A percentile compares a stretch with the other conserved stretches of the same genome.
Evolutionary conservation across 2,797 vertebrate genomes (phyloP).

Genomic region (Rhabdophis nuchalis): DNA sequence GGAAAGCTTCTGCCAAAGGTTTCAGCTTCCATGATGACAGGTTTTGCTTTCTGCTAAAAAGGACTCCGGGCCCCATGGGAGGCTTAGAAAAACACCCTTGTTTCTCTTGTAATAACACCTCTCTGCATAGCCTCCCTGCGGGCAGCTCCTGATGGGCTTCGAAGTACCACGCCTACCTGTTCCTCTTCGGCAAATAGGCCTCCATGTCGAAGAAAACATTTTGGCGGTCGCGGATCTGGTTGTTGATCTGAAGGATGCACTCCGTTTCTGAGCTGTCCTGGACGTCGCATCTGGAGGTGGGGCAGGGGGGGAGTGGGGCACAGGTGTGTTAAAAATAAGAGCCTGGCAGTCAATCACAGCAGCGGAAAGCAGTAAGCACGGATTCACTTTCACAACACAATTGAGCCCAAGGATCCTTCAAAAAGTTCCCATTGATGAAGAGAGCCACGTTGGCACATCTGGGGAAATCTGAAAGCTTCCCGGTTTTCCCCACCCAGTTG

Average conservation of each 20-base stretch:
- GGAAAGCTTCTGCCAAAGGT: fast-evolving
- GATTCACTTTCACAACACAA: neutral
- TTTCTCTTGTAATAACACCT: neutral
- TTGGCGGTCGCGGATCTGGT: slow-evolving; percentile 89
- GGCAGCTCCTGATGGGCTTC: neutral
- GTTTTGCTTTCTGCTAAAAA: neutral
- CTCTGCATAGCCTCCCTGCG: fast-evolving
- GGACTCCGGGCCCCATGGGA: neutral
- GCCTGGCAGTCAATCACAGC: neutral
- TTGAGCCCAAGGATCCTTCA: no score
- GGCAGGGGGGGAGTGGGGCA: neutral
- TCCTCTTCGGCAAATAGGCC: slow-evolving; percentile 95
- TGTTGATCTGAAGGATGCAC: slow-evolving; percentile 78
- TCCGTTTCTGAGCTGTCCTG: slow-evolving; percentile 72
- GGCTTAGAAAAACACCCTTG: neutral
- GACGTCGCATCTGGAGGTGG: slow-evolving; percentile 72
- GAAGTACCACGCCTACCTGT: slow-evolving; percentile 73
- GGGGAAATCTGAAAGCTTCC: no score
- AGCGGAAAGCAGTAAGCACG: neutral
- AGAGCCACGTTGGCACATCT: no score
- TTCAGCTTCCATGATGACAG: neutral
- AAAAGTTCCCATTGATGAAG: no score
- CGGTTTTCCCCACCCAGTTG: no score
- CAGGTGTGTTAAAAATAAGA: neutral
- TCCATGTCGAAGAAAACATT: slow-evolving; percentile 97